Conservation (phyloP, 2,113 vertebrate species). For the Himantopus leucocephalus region DNA sequence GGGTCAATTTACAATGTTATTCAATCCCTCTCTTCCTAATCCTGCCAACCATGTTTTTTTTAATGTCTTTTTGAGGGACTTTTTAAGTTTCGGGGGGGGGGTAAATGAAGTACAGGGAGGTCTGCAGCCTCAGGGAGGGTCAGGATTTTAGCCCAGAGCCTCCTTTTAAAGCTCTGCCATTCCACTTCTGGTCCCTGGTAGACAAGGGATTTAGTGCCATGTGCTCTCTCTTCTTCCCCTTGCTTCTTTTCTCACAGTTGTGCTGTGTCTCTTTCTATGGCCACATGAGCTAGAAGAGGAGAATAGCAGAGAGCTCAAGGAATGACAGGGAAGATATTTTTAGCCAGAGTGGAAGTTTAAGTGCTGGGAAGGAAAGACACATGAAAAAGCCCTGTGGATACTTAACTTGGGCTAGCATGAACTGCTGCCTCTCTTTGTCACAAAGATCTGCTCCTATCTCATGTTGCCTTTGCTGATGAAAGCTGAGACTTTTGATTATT, state of each 20-base stretch:
- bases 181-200: not conserved
- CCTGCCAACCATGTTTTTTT: not conserved
- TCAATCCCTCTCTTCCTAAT: not conserved
- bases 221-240: not conserved
- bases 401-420: not conserved
- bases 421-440: not conserved
- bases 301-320: not conserved
- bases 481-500: not conserved
- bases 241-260: not conserved
- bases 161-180: not conserved
- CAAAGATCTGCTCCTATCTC: not conserved
- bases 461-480: not conserved
- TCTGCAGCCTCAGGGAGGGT: not conserved
- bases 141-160: not conserved
- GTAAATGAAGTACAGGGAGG: not conserved
- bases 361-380: not conserved
- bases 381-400: not conserved
- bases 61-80: not conserved
- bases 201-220: not conserved
- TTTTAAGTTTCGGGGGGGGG: not conserved
- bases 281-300: not conserved
- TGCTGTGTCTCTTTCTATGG: not conserved
- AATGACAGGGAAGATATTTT: not conserved
- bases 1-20: not conserved
- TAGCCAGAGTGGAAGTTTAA: conserved; percentile 14